Conservation (phyloP, 23 tunicate species). For the Trididemnum clinides region DNA sequence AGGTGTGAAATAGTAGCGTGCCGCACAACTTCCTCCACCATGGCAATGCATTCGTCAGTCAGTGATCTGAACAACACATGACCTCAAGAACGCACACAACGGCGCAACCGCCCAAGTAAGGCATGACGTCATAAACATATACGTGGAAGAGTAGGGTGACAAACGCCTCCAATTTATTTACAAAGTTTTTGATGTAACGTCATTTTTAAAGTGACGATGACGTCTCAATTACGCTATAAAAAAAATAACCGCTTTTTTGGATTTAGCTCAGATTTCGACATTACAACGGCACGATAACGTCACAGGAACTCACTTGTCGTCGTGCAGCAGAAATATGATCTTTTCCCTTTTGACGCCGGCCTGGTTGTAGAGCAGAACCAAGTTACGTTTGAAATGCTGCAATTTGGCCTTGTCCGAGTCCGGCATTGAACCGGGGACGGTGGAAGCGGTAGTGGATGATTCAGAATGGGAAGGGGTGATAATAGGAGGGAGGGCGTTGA, state of each 20-base stretch:
- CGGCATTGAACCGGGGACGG: constrained; percentile 35
- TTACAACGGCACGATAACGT: too few species aligned
- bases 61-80: constrained; percentile 63
- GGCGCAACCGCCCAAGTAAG: too few species aligned
- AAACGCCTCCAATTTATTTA: too few species aligned
- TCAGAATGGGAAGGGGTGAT: neutral
- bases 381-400: constrained; percentile 59
- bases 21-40: constrained; percentile 78
- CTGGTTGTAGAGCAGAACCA: constrained; percentile 71
- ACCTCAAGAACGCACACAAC: too few species aligned
- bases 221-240: too few species aligned
- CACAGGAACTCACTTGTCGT: constrained; percentile 59
- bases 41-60: constrained; percentile 74
- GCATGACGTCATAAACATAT: too few species aligned
- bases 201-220: too few species aligned
- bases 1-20: constrained; percentile 84
- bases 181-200: too few species aligned
- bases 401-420: constrained; percentile 53
- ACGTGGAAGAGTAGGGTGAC: too few species aligned
- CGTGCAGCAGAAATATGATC: constrained; percentile 65
- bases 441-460: constrained; percentile 25
- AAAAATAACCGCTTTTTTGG: too few species aligned
- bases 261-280: too few species aligned
- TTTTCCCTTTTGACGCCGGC: constrained; percentile 91
- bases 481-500: constrained; percentile 60